These are phyloP conservation scores for Lathronympha strigana DNA, from an alignment of 2,888 invertebrate species.

Conservation along the genomic window DNA sequence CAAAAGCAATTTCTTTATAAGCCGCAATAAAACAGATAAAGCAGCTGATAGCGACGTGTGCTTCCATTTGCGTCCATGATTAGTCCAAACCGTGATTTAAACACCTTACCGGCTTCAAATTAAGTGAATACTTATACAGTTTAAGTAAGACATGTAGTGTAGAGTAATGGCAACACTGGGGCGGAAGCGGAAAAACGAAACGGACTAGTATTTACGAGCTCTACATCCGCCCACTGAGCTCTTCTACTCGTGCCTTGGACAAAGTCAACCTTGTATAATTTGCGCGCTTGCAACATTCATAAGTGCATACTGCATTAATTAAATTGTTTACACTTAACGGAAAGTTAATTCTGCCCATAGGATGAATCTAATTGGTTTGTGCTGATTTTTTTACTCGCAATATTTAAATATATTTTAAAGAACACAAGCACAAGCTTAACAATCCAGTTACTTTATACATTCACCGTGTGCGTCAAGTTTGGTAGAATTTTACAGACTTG, in stretches of 20 bases:
- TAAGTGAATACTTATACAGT: conserved; percentile 65
- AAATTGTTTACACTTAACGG: neutral
- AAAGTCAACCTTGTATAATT: conserved; percentile 56
- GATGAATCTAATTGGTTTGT: too few species aligned
- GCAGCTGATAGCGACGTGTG: conserved; percentile 36
- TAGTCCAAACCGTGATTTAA: conserved; percentile 42
- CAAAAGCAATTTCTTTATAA: conserved; percentile 3
- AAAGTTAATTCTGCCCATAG: neutral
- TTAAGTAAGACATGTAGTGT: conserved; percentile 74
- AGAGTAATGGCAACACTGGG: conserved; percentile 73
- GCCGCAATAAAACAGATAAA: conserved; percentile 32
- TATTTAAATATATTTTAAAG: too few species aligned
- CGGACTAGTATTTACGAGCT: conserved; percentile 81
- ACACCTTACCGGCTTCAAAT: conserved; percentile 56
- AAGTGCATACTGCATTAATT: neutral
- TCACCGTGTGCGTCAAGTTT: too few species aligned
- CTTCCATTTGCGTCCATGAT: conserved; percentile 34
- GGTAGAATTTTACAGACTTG: too few species aligned
- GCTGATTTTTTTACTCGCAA: too few species aligned
- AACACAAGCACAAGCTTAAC: too few species aligned
- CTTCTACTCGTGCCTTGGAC: conserved; percentile 53
- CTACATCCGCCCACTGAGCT: conserved; percentile 74
- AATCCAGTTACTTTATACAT: too few species aligned
- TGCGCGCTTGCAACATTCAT: neutral
- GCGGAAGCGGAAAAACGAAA: conserved; percentile 81